These are phyloP conservation scores for Cochlearius cochlearius DNA, from an alignment of 2,113 vertebrate species.

Conservation along the genomic window DNA sequence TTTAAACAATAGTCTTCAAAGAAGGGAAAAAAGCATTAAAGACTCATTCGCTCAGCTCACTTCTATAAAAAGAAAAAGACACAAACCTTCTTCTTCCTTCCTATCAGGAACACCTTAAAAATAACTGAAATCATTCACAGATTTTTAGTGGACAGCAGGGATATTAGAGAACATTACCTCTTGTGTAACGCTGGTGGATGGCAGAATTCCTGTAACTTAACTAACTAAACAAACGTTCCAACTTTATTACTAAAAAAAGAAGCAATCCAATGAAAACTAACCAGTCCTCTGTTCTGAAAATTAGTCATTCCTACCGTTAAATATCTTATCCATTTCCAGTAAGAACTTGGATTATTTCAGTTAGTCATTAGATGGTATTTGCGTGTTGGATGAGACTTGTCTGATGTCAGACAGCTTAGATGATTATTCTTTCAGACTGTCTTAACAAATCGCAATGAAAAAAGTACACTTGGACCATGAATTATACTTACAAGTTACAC, in stretches of 20 bases:
- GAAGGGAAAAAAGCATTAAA: not conserved
- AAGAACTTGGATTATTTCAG: not conserved
- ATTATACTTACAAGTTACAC: constrained; percentile 87
- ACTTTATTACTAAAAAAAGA: not conserved
- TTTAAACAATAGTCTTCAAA: constrained; percentile 85
- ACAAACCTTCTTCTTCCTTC: not conserved
- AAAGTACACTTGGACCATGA: not conserved
- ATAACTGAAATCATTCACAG: not conserved
- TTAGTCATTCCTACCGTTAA: not conserved
- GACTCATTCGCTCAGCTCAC: not conserved
- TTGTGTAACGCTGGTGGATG: not conserved
- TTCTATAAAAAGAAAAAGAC: not conserved
- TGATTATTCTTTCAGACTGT: not conserved
- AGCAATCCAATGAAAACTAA: not conserved
- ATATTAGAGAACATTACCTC: not conserved
- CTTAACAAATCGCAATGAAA: not conserved
- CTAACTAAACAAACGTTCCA: not conserved
- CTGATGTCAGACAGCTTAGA: not conserved
- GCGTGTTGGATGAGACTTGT: not conserved
- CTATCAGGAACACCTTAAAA: not conserved
- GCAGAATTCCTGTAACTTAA: not conserved
- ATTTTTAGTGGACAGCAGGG: not conserved
- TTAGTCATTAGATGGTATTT: not conserved
- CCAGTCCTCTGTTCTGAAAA: not conserved
- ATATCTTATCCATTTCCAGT: not conserved